Evolutionary conservation across 1,140 invertebrate species (phyloP), one percentile per base, ranked within the genome.

Genomic region (Lamellibrachia luymesi): DNA sequence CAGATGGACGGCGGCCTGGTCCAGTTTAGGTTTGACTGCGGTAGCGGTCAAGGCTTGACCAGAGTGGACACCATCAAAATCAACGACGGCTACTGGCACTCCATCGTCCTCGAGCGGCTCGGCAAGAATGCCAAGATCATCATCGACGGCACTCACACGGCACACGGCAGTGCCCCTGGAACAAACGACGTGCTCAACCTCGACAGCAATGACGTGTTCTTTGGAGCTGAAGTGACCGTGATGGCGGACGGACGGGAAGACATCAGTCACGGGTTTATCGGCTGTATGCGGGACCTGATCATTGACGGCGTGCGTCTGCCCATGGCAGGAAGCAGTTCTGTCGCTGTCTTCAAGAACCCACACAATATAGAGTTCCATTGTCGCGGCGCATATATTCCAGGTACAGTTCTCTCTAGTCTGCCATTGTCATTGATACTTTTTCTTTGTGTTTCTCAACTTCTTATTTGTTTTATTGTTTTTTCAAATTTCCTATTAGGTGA

Each of bases 21-120:
- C 4, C 98, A 98, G 95, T 99, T 98, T 95, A 97, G 98, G 94
- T 98, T 98, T 96, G 98, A 99, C 95, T 97, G 99, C 93, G 98
- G 98, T 6, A 98, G 98, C 94, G 98, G 98, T n/a, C 98, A 98
- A 96, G 98, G 98, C n/a, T 95, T 98, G 10, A 97, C 98, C 2
- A 97, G 97, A 90, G 97, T 99, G 4, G 97, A 97, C 2, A 97
- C 97, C 90, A 96, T 97, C 1, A 97, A 97, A 94, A 97, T 99
- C 51, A 98, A 98, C 80, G 98, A 99, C 96, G 98, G 98, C 1
- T 97, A 97, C 94, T 99, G 98, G 98, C 98, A 99, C 96, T 97
- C 98, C 94, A 97, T 98, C 89, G 97, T 97, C 51, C 96, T 99
- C 91, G 98, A 98, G 96, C 97, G 98, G 51, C 97, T 98, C 89